Conservation (phyloP, 1,140 invertebrate genomes). For the Aleiodes sp. region DNA sequence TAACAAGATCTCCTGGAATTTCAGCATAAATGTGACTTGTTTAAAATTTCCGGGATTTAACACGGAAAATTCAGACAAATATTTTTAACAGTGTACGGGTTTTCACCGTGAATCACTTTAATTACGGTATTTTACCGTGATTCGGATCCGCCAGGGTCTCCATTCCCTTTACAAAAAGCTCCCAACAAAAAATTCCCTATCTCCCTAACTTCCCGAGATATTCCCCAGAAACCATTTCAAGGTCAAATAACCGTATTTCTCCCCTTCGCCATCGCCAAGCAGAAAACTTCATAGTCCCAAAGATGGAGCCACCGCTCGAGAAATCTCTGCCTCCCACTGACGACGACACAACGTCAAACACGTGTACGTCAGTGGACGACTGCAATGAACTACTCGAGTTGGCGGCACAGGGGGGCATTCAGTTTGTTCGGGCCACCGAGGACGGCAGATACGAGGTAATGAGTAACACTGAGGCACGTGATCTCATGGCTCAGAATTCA, state of each 20-base stretch:
- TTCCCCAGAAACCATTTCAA: too few species aligned
- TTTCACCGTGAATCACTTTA: too few species aligned
- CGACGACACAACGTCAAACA: not conserved
- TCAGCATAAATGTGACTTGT: too few species aligned
- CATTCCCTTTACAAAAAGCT: too few species aligned
- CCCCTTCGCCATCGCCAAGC: not conserved
- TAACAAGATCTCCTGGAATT: too few species aligned
- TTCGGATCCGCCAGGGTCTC: too few species aligned
- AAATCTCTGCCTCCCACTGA: constrained; percentile 1
- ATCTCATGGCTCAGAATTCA: constrained; percentile 63
- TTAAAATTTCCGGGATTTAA: too few species aligned
- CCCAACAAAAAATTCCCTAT: not conserved
- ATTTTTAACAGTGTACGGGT: too few species aligned
- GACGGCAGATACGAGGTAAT: constrained; percentile 65
- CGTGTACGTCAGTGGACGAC: constrained; percentile 44
- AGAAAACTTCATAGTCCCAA: constrained; percentile 31
- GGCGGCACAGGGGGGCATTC: constrained; percentile 63
- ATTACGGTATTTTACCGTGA: too few species aligned
- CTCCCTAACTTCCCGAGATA: not conserved
- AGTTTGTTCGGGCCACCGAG: constrained; percentile 64
- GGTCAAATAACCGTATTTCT: not conserved
- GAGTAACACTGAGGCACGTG: constrained; percentile 61
- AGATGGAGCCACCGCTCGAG: constrained; percentile 22
- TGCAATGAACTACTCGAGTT: constrained; percentile 62
- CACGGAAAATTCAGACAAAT: too few species aligned